phyloP scores from a whole-genome alignment of 2,888 invertebrate species.

The Andrena marginata region DNA sequence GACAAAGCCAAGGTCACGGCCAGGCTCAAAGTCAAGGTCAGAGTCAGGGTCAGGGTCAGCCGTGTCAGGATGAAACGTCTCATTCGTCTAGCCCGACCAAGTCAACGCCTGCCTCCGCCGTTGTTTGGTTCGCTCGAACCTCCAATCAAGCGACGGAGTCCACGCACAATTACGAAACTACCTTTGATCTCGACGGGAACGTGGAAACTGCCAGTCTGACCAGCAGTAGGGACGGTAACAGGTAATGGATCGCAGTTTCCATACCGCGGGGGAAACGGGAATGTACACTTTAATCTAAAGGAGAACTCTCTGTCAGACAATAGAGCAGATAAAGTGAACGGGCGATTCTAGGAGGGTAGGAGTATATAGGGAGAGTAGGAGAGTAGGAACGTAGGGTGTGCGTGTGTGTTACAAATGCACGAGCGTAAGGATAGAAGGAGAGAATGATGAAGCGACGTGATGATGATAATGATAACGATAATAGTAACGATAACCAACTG shows the following conservation, averaged over 20 bases:
- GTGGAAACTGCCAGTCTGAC: slow-evolving; percentile 95
- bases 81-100: slow-evolving; percentile 82
- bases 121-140: slow-evolving; percentile 71
- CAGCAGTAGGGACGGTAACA: slow-evolving; percentile 90
- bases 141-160: slow-evolving; percentile 78
- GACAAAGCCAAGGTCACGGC: slow-evolving; percentile 62
- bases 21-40: slow-evolving; percentile 58
- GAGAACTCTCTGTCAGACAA: no score
- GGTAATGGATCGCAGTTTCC: slow-evolving; percentile 86
- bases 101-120: slow-evolving; percentile 70
- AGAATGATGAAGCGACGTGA: neutral
- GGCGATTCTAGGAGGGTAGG: no score
- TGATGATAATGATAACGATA: no score
- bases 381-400: no score
- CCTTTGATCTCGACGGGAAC: slow-evolving; percentile 96
- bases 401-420: no score
- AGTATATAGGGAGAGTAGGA: no score
- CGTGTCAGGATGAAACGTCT: slow-evolving; percentile 66
- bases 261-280: neutral
- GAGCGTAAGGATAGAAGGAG: no score
- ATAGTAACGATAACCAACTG: neutral
- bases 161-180: slow-evolving; percentile 93
- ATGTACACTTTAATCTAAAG: no score
- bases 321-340: no score
- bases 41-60: slow-evolving; percentile 60